phyloP scores from a whole-genome alignment of 2,113 vertebrate species.

The Balaeniceps rex region DNA sequence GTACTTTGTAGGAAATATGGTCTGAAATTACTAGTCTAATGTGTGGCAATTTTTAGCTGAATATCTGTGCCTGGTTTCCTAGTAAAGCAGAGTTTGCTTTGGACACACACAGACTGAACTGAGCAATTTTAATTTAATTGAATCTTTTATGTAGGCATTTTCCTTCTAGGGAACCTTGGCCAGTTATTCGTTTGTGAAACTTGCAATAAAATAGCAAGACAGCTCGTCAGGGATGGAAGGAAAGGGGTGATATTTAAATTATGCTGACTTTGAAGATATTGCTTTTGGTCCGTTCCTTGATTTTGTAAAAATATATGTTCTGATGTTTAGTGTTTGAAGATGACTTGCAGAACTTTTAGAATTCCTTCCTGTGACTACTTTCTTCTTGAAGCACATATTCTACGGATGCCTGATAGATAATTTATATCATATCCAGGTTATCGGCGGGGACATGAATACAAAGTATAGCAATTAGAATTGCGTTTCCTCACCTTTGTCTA shows the following conservation, averaged over 20 bases:
- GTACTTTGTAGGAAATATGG: slow-evolving; percentile 25
- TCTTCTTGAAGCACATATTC: not conserved
- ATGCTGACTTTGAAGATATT: slow-evolving; percentile 36
- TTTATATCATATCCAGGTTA: not conserved
- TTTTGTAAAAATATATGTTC: not conserved
- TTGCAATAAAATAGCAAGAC: slow-evolving; percentile 48
- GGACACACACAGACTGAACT: slow-evolving; percentile 12
- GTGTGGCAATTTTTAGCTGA: slow-evolving; percentile 32
- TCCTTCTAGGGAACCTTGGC: slow-evolving; percentile 47
- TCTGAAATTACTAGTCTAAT: slow-evolving; percentile 45
- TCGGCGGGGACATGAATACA: not conserved
- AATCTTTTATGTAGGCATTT: slow-evolving; percentile 54
- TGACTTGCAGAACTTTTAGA: not conserved
- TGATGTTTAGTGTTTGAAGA: not conserved
- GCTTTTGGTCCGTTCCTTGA: not conserved
- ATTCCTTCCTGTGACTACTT: not conserved
- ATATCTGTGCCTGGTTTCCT: slow-evolving; percentile 4
- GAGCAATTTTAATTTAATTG: slow-evolving; percentile 52
- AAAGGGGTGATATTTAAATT: slow-evolving; percentile 30
- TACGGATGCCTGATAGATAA: not conserved
- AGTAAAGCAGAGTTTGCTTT: slow-evolving; percentile 8
- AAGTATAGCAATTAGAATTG: not conserved
- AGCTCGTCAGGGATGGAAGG: slow-evolving; percentile 36
- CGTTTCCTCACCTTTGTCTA: not conserved
- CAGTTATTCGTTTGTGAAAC: slow-evolving; percentile 50